Percentiles rank a stretch among this genome's conserved stretches.
These are phyloP conservation scores for Scomberomorus guttatus DNA, from an alignment of 2,797 vertebrate genomes.

Conservation along the genomic window DNA sequence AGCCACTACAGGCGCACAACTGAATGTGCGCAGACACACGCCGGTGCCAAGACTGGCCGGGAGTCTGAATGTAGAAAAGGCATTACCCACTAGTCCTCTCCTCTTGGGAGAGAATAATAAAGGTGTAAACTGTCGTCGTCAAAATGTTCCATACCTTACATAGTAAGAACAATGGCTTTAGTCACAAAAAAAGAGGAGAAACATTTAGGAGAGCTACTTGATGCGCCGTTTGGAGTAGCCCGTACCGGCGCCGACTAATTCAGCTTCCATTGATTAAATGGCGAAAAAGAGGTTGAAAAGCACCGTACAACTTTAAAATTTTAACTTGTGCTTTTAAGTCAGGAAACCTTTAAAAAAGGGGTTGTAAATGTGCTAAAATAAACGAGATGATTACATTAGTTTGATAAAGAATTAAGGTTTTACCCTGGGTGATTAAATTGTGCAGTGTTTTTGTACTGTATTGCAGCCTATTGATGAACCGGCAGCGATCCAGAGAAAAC, in stretches of 20 bases:
- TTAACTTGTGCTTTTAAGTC: conserved; percentile 24
- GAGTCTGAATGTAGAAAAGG: conserved; percentile 27
- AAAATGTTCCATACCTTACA: background rate
- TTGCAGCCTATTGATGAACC: conserved; percentile 17
- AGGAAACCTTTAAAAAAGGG: background rate
- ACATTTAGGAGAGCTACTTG: background rate
- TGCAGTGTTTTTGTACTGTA: conserved; percentile 28
- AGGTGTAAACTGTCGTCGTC: background rate
- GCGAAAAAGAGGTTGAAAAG: conserved; percentile 23
- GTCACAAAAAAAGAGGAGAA: background rate
- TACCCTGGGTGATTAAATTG: conserved; percentile 21
- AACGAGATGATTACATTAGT: background rate
- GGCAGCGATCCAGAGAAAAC: conserved; percentile 9
- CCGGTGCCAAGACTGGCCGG: conserved; percentile 28
- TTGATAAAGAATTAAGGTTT: conserved; percentile 8
- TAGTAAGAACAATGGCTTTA: background rate
- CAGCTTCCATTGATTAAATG: conserved; percentile 43
- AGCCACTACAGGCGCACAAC: conserved; percentile 13
- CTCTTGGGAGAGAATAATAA: background rate
- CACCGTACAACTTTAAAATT: conserved; percentile 33
- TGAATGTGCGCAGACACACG: conserved; percentile 11
- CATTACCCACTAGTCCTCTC: conserved; percentile 3
- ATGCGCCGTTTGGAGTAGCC: conserved; percentile 12
- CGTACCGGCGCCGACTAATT: conserved; percentile 32
- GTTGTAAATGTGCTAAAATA: background rate